A percentile compares a stretch with the other conserved stretches of the same genome.
phyloP scores from a whole-genome alignment of 2,888 invertebrate genomes.

The Troides aeacus region DNA sequence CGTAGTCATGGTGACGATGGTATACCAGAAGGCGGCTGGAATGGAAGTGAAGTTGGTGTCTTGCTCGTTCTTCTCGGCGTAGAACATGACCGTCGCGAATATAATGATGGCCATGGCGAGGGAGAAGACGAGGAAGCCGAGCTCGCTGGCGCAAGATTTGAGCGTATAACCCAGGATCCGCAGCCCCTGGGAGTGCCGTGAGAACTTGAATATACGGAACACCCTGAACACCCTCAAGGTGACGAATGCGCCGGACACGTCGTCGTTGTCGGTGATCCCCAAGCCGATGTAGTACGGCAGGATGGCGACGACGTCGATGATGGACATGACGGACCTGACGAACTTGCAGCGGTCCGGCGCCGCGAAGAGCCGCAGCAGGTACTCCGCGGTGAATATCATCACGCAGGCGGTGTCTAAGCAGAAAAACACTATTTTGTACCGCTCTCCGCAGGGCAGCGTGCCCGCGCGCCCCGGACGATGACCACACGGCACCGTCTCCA shows the following conservation, averaged over 20 bases:
- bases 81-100: conserved; percentile 99
- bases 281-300: conserved; percentile 99
- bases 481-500: conserved; percentile 97
- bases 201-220: conserved; percentile 99
- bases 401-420: conserved; percentile 99
- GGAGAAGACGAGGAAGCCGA: conserved; percentile 99
- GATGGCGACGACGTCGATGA: conserved; percentile 99
- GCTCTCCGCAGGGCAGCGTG: conserved; percentile 96
- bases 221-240: conserved; percentile 99
- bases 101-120: conserved; percentile 99
- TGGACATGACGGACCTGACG: conserved; percentile 98
- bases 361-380: conserved; percentile 95
- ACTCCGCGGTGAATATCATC: conserved; percentile 99
- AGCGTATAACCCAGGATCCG: conserved; percentile 99
- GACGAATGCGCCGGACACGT: conserved; percentile 99
- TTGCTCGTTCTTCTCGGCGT: conserved; percentile 99
- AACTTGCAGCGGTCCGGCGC: conserved; percentile 99
- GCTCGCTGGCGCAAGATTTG: conserved; percentile 98
- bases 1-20: conserved; percentile 99
- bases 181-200: conserved; percentile 98
- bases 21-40: conserved; percentile 99
- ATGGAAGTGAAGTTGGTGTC: conserved; percentile 99
- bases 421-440: conserved; percentile 99
- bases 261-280: conserved; percentile 98
- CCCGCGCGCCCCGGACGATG: conserved; percentile 92